These are phyloP conservation scores for Labroides dimidiatus DNA, from an alignment of 2,797 vertebrate species.

Conservation along the genomic window DNA sequence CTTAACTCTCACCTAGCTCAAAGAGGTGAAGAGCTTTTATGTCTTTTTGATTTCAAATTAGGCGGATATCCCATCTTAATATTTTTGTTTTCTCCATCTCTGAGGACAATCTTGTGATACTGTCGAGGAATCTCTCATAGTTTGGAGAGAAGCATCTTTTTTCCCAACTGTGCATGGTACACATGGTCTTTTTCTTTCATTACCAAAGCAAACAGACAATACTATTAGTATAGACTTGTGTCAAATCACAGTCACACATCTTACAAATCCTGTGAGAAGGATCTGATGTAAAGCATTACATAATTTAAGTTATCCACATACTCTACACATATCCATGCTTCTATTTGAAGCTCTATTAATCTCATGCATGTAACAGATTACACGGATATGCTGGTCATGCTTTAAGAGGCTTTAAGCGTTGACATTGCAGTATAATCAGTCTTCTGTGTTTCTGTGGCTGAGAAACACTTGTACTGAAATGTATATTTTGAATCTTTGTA, in stretches of 20 bases:
- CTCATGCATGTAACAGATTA: slow-evolving; percentile 48
- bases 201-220: background rate
- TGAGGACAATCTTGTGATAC: too few relatives aligned
- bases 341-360: slow-evolving; percentile 33
- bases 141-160: too few relatives aligned
- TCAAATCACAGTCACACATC: background rate
- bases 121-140: too few relatives aligned
- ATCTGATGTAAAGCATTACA: slow-evolving; percentile 39
- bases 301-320: slow-evolving; percentile 13
- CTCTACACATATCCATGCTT: background rate
- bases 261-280: slow-evolving; percentile 47
- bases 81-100: too few relatives aligned
- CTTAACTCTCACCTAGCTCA: too few relatives aligned
- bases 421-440: slow-evolving; percentile 1
- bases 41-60: too few relatives aligned
- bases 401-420: slow-evolving; percentile 49
- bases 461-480: background rate
- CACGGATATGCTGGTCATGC: slow-evolving; percentile 25
- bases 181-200: too few relatives aligned
- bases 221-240: slow-evolving; percentile 23
- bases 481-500: background rate
- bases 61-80: too few relatives aligned
- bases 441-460: slow-evolving; percentile 2
- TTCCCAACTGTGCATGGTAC: too few relatives aligned
- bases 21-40: too few relatives aligned